Base-by-base conservation (phyloP, 2,888 invertebrate genomes). In the Hoplodrina blanda region DNA sequence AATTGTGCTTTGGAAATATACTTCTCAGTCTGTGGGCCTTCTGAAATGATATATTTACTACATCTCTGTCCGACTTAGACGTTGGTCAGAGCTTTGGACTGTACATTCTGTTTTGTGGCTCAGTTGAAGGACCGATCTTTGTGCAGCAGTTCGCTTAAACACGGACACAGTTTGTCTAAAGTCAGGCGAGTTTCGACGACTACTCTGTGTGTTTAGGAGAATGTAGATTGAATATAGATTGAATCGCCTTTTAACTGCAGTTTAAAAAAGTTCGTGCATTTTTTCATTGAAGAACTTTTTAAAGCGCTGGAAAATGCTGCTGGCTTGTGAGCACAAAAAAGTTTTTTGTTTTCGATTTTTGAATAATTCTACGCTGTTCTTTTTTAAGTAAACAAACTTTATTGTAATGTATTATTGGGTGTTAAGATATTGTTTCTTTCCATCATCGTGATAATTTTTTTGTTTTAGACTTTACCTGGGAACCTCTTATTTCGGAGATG, bases 91-190 rank as follows among this genome's bases (percentile, higher is more conserved):
- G 69, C 54, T 78, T 63, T 49, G 54, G 56, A 77, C 69, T 54
- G 66, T 17, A 59, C 61, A 71, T 67, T 72, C 72, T 76, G 80
- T 79, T 72, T 80, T 67, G 80, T 72, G 62, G 72, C 69, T 55
- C 66, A 17, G 78, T 55, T 61, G 57, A 67, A 61, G 65, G 53
- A 63, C 52, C 44, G 52, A 66, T 81, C 76, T 76, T 82, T 82
- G 82, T 72, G 59, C 62, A 49, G 53, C 41, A 70, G 55, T 79
- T 60, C 49, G 68, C 63, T 75, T 72, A 67, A 72, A 79, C 66
- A 62, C 75, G 55, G 69, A 54, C 66, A 4, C 59, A 69, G 76
- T 72, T 72, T 62, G 72, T 62, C 53, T 68, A 56, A 81, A 65
- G 59, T 64, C 74, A 49, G 65, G 55, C 52, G 41, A 62, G 64